Percentiles rank a stretch among this genome's conserved stretches.
Conservation (phyloP, 2,888 invertebrate genomes). For the Isotomurus palustris region DNA sequence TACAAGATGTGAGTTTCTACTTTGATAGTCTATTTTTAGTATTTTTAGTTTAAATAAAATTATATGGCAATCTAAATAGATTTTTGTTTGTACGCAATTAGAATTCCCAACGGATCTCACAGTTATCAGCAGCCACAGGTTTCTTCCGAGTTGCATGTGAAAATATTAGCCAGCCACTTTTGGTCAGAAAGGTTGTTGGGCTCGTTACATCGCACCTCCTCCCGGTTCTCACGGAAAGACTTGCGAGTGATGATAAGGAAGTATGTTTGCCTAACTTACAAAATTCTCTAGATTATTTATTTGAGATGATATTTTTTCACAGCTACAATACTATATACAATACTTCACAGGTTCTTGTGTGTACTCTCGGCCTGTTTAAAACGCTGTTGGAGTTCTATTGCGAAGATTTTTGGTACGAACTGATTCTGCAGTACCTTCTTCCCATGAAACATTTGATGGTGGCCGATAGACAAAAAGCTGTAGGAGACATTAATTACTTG, state of each 20-base stretch:
- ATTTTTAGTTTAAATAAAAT: not conserved
- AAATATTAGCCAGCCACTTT: slow-evolving; percentile 36
- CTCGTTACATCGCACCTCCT: slow-evolving; percentile 30
- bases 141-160: slow-evolving; percentile 42
- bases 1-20: not conserved
- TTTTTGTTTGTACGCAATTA: not conserved
- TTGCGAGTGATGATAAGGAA: slow-evolving; percentile 12
- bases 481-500: slow-evolving; percentile 38
- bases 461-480: slow-evolving; percentile 30
- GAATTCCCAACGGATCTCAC: not conserved
- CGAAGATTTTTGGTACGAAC: slow-evolving; percentile 43
- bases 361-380: slow-evolving; percentile 39
- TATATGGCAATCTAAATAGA: not conserved
- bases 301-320: not conserved
- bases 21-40: not conserved
- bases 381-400: slow-evolving; percentile 40
- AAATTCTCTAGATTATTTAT: too few species aligned
- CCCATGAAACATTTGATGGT: slow-evolving; percentile 42
- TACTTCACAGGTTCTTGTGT: slow-evolving; percentile 24
- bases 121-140: slow-evolving; percentile 30
- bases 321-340: not conserved
- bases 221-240: slow-evolving; percentile 27
- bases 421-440: slow-evolving; percentile 36
- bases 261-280: not conserved
- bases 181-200: slow-evolving; percentile 35